Base-by-base conservation (phyloP, 2,113 vertebrate genomes). In the Ranitomeya variabilis region DNA sequence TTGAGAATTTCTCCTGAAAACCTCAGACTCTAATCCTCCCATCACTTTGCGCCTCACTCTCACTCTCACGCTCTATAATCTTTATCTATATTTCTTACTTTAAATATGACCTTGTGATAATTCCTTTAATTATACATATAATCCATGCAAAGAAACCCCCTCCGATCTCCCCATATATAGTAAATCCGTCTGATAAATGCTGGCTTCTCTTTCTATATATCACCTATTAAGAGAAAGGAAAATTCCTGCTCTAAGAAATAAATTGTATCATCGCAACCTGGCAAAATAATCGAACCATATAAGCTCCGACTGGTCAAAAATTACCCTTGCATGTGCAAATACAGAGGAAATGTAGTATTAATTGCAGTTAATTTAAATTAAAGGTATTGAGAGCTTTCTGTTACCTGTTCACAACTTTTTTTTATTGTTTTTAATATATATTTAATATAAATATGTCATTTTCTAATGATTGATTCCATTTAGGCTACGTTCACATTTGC, bases 21-120 rank as follows among this genome's bases (percentile, higher is more conserved):
- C 64, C 64, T 23, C 21, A 16, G 69, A 16, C 26, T 73, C 7
- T 73, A 37, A 73, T 73, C 71, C 31, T 19, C 7, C 37, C 71
- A 37, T 74, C 31, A 10, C 0, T 8, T 7, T 74, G 15, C 19
- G 21, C 31, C 31, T 45, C 7, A 52, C 37, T 52, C 45, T 21
- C 52, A 45, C 45, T 19, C 37, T 76, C 18, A 76, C 18, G 21
- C 73, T 52, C 45, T 76, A 51, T 74, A 74, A 74, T 74, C 71
- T 19, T 37, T 51, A 74, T 74, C 71, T 74, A 74, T 74, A 74
- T 18, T 51, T 73, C 2, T 74, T 74, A 9, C 37, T 45, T 45
- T 74, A 74, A 19, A 74, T 74, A 74, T 13, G 45, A 76, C 73
- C 45, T 76, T 76, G 45, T 12, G 37, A 76, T 76, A 76, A 76